Percentiles rank a stretch among this genome's conserved stretches.
These are phyloP conservation scores for Alethe diademata DNA, from an alignment of 2,113 vertebrate species.

Conservation along the genomic window DNA sequence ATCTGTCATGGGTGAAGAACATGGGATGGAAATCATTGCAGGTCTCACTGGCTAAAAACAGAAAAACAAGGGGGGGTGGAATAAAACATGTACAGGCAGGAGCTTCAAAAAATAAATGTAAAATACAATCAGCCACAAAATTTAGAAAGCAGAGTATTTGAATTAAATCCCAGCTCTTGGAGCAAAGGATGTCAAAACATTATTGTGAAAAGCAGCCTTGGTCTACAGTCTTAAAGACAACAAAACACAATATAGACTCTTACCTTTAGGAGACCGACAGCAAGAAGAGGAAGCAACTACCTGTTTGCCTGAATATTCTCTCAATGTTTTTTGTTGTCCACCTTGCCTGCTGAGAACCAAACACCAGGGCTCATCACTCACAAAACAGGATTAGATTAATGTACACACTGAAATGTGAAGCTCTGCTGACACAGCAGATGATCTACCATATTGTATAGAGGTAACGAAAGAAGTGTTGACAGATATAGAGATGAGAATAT, in stretches of 20 bases:
- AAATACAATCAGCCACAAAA: neutral
- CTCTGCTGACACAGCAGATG: neutral
- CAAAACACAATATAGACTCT: neutral
- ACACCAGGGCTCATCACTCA: neutral
- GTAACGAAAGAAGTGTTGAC: neutral
- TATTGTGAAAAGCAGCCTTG: neutral
- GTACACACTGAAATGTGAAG: neutral
- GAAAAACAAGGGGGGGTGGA: constrained; percentile 59
- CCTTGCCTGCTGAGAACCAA: neutral
- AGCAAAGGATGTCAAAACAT: neutral
- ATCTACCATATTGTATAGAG: neutral
- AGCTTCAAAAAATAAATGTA: neutral
- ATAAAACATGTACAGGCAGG: neutral
- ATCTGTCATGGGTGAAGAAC: constrained; percentile 98
- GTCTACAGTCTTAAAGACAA: neutral
- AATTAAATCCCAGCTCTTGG: neutral
- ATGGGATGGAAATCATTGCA: constrained; percentile 99
- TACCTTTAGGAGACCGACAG: neutral
- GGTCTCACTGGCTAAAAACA: constrained; percentile 91
- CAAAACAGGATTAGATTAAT: neutral
- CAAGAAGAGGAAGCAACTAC: neutral
- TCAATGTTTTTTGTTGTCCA: neutral
- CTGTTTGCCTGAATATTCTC: neutral
- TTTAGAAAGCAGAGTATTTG: neutral
- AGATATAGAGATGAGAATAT: neutral